Evolutionary conservation across 2,888 invertebrate species (phyloP), one percentile per base, ranked within the genome.

Genomic region (Erpobdella octoculata): DNA sequence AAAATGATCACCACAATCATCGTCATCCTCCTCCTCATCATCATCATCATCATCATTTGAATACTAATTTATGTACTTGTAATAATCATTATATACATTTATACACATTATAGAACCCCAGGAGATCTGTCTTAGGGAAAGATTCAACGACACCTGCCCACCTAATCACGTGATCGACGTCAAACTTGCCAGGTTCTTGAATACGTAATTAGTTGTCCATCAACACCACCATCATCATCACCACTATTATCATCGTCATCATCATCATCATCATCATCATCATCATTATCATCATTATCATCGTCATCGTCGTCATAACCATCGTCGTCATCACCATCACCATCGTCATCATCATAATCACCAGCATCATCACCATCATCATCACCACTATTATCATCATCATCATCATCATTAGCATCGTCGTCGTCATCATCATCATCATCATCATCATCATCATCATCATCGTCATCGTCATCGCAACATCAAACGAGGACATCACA

Each of bases 91-190:
- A n/a, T n/a, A n/a, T n/a, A n/a, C n/a, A n/a, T n/a, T n/a, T n/a
- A n/a, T n/a, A n/a, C n/a, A n/a, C 9, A 33, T 35, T 33, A 35
- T 35, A 33, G 62, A 62, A 12, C 4, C 8, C 15, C 62, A 62
- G 25, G 62, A 62, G 31, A 35, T 62, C 6, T 62, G 62, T 31
- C 35, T 62, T 28, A n/a, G 62, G 9, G 62, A 62, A 35, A 62
- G 33, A 35, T 62, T 62, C 33, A 62, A 62, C 31, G 35, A 33
- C 62, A 62, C 62, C 31, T 62, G 62, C 33, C 62, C 62, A 33
- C 35, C 62, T 35, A n/a, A 33, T 35, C 62, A 62, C 62, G 62
- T 62, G 33, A 62, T 62, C 62, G 18, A 62, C 31, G 35, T 62
- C 62, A 31, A 62, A 31, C 28, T 62, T 35, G 62, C 62, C 62